Evolutionary conservation across 2,797 vertebrate species (phyloP), one percentile per base, ranked within the genome.

Genomic region (Lemur catta): DNA sequence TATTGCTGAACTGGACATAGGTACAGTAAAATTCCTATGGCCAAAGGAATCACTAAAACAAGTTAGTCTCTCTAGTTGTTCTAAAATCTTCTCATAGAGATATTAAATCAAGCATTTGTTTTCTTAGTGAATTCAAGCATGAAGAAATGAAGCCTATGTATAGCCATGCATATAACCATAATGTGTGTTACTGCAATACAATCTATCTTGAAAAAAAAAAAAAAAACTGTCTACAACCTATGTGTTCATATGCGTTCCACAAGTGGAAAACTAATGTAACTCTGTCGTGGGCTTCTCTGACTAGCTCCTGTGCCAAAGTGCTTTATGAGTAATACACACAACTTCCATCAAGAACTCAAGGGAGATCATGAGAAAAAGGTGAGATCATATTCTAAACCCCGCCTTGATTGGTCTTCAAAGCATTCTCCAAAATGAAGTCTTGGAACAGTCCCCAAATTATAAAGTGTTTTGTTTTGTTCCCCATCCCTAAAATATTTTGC

Each of bases 321-420:
- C 81, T 84, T 82, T 97, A 96, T 96, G 97, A 98, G 96, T 97
- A 97, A 98, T 92, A 86, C 12, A 89, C 79, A 52, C 57, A 96
- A 93, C n/a, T 94, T 88, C 75, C 96, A 96, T 72, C 97, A 97
- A 92, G 92, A 97, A 96, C 92, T 97, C 95, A 97, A 98, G 95
- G 98, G 94, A 98, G 91, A 98, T 91, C 93, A 98, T 97, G 89
- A 97, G 98, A 97, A 95, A 98, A 92, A 63, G 93, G 33, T 95
- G 91, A 84, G 95, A 95, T 91, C 94, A 84, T 89, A 84, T 59
- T 43, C 18, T 48, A 87, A 92, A 95, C 71, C 89, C 35, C 72
- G 63, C 80, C 93, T 82, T 35, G 74, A 65, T n/a, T 71, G 12
- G 41, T 55, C 81, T 92, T 87, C 84, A 97, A 94, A 98, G 96